Percentiles rank a stretch among this genome's conserved stretches.
Conservation (phyloP, 2,888 invertebrate species). For the Zeuzera pyrina region DNA sequence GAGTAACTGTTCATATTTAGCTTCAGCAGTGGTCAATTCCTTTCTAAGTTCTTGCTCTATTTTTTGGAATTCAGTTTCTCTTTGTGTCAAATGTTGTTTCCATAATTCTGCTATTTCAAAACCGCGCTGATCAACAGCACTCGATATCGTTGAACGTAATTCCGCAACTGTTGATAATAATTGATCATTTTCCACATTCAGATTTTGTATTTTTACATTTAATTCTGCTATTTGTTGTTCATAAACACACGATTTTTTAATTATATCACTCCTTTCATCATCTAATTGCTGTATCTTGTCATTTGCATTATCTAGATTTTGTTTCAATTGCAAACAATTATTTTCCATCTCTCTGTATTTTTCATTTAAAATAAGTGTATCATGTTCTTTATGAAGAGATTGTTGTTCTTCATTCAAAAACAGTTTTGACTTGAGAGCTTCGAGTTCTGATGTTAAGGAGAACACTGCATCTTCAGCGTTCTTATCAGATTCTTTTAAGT, state of each 20-base stretch:
- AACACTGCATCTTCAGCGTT: conserved; percentile 23
- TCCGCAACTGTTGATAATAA: conserved; percentile 59
- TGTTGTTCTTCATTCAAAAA: conserved; percentile 22
- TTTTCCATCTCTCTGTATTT: conserved; percentile 34
- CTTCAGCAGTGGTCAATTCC: conserved; percentile 65
- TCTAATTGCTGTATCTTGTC: conserved; percentile 43
- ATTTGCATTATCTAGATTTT: conserved; percentile 45
- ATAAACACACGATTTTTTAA: conserved; percentile 24
- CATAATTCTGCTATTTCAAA: conserved; percentile 79
- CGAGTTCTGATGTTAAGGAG: conserved; percentile 29
- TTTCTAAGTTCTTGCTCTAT: conserved; percentile 61
- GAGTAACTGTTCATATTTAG: conserved; percentile 58
- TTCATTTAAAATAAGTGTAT: conserved; percentile 25
- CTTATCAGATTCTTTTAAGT: conserved; percentile 23
- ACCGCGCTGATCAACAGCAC: conserved; percentile 77
- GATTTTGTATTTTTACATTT: conserved; percentile 38
- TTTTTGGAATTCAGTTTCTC: conserved; percentile 75
- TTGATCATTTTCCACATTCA: conserved; percentile 58
- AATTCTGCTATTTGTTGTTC: conserved; percentile 38
- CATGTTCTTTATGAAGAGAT: conserved; percentile 14
- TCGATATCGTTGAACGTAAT: conserved; percentile 56
- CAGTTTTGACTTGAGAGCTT: conserved; percentile 23
- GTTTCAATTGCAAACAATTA: conserved; percentile 32
- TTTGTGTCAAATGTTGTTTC: conserved; percentile 78
- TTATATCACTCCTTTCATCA: conserved; percentile 27